Percentiles rank a stretch among this genome's conserved stretches.
Conservation (phyloP, 35 echinoderm and acorn worm species). For the Apostichopus californicus region DNA sequence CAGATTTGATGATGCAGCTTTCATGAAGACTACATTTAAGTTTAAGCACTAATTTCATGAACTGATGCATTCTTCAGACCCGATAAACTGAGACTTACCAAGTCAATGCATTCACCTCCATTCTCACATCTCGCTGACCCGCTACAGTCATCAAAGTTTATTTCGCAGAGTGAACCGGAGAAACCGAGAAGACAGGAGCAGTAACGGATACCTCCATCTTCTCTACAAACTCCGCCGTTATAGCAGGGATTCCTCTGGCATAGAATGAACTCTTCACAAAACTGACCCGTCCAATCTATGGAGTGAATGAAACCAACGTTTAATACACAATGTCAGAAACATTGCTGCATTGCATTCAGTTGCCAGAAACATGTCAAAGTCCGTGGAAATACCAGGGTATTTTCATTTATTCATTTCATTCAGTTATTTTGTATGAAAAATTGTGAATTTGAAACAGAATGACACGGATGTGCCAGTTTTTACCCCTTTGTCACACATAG, state of each 20-base stretch:
- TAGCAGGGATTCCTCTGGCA: constrained; percentile 11
- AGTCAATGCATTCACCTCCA: constrained; percentile 42
- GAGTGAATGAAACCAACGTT: background rate
- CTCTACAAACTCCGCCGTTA: constrained; percentile 5
- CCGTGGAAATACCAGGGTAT: background rate
- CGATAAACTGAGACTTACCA: background rate
- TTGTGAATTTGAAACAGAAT: too few species aligned
- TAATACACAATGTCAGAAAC: background rate
- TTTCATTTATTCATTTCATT: too few species aligned
- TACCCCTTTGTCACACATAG: too few species aligned
- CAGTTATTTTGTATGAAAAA: too few species aligned
- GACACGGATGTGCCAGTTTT: too few species aligned
- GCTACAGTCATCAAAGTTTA: constrained; percentile 1
- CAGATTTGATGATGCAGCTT: too few species aligned
- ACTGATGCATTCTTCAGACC: too few species aligned
- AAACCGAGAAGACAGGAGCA: constrained; percentile 21
- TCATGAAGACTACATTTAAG: too few species aligned
- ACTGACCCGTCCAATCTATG: constrained; percentile 49
- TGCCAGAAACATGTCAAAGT: background rate
- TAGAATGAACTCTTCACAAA: constrained; percentile 48
- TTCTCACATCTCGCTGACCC: background rate
- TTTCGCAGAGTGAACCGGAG: constrained; percentile 13
- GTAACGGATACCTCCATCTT: background rate
- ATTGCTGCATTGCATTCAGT: background rate
- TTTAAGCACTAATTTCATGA: too few species aligned